Evolutionary conservation across 2,113 vertebrate genomes (phyloP), one percentile per base, ranked within the genome.

Genomic region (Spilogale gracilis): DNA sequence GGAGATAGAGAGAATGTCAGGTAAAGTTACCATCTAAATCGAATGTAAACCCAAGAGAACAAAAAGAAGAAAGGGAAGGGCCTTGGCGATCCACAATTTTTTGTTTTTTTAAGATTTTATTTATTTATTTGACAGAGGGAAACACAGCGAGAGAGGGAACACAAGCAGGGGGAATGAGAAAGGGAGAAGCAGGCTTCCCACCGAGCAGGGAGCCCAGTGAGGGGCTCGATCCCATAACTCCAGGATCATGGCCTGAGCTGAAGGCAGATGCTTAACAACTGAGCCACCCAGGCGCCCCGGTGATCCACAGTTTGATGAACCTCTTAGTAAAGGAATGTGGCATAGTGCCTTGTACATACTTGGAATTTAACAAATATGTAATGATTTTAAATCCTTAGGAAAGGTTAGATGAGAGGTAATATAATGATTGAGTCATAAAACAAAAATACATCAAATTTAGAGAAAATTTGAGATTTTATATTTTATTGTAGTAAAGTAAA

Each of bases 371-470:
- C 86, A 45, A 85, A 27, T 61, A 56, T 73, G 14, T 85, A 32
- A 65, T 94, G 32, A 58, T 71, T 76, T 96, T 63, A 54, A 69
- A 27, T 63, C 91, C 43, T 61, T 92, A 61, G 27, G 63, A 86
- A 97, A 85, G 73, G 32, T 86, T 73, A n/a, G 13, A 14, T 74
- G 89, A 56, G 32, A 74, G 45, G 78, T 83, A 20, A 63, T 94
- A 71, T 16, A n/a, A 60, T 76, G 16, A 89, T 71, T 87, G 30
- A 96, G 4, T 91, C 32, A 84, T 74, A 50, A 71, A 43, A 82
- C 45, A 86, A 93, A 93, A 91, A 63, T 45, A 87, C n/a, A 16
- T 93, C 43, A 80, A 63, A 90, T 91, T 27, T 73, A 38, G 74
- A 87, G 67, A 88, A 79, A 80, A 43, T 17, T 48, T 32, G 52